phyloP scores from a whole-genome alignment of 2,888 invertebrate species.

The Pyrochroa serraticornis region DNA sequence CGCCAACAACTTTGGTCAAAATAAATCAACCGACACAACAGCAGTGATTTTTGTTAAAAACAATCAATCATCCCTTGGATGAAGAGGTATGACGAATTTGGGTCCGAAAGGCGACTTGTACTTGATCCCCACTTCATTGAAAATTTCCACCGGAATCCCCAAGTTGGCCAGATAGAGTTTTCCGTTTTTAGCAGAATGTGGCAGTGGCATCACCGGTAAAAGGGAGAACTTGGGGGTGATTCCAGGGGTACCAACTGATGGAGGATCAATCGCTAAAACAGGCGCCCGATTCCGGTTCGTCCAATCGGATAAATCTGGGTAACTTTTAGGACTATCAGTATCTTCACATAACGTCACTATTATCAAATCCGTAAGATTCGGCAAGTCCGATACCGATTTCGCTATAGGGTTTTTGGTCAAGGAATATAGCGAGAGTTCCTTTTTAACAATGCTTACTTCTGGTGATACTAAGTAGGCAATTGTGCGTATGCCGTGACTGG shows the following conservation, averaged over 20 bases:
- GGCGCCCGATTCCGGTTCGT: constrained; percentile 73
- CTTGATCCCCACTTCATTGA: constrained; percentile 74
- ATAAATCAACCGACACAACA: not conserved
- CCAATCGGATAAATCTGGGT: constrained; percentile 69
- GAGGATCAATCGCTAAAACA: constrained; percentile 78
- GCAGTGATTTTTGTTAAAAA: too few species aligned
- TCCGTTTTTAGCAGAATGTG: constrained; percentile 67
- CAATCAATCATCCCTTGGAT: constrained; percentile 53
- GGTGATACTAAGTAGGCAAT: constrained; percentile 58
- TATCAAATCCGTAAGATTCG: constrained; percentile 62
- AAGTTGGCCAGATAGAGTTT: constrained; percentile 86
- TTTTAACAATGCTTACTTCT: constrained; percentile 59
- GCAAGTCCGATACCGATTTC: constrained; percentile 60
- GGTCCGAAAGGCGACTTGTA: constrained; percentile 87
- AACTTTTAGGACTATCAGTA: constrained; percentile 54
- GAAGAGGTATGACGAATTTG: constrained; percentile 79
- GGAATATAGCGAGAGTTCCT: constrained; percentile 71
- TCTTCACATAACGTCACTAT: constrained; percentile 63
- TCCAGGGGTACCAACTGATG: constrained; percentile 68
- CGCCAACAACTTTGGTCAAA: not conserved
- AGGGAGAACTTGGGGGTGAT: constrained; percentile 71
- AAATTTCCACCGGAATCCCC: constrained; percentile 79
- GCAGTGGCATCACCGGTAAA: constrained; percentile 73
- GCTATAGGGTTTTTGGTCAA: constrained; percentile 68
- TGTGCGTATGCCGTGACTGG: constrained; percentile 80